Evolutionary conservation across 2,888 invertebrate genomes (phyloP), one percentile per base, ranked within the genome.

Genomic region (Drosophila suboccidentalis): DNA sequence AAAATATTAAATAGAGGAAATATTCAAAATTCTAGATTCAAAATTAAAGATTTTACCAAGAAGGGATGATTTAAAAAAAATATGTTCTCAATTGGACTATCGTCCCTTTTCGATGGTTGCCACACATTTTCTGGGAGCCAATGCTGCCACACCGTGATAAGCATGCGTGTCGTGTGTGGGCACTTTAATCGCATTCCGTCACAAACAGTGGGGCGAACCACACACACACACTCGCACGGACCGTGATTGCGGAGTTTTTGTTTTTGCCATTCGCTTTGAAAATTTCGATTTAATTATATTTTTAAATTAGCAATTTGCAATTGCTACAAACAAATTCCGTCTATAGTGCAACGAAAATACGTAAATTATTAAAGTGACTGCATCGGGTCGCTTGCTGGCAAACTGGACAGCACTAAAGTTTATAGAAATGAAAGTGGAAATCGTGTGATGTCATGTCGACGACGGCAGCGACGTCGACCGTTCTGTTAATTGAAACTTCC

Each of bases 401-500:
- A 64, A 59, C 58, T 63, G 64, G 58, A 69, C 69, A 72, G 74
- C 79, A 77, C 29, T 67, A 38, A 55, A 59, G 43, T 66, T 58
- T 46, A 67, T 65, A 58, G 74, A 80, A 77, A 81, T 77, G 80
- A 82, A 81, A 82, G 78, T 81, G 78, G 80, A 82, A 82, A 82
- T 80, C 67, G 80, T 80, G 81, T 82, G 81, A 82, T 82, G 81
- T 82, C 81, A 82, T 82, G 80, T 82, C 75, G 71, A 75, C 73
- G 54, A 49, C 69, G 65, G 71, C 80, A 57, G 50, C 72, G 80
- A 75, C 76, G 78, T 73, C 78, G 78, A 80, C 69, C 72, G 76
- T 82, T 84, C 85, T 73, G 80, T 85, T 85, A 87, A 84, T 84
- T 84, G 78, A 87, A 85, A 84, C 80, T 87, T 84, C 87, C 84